Evolutionary conservation across 2,888 invertebrate genomes (phyloP).

Genomic region (Phyllotreta striolata): DNA sequence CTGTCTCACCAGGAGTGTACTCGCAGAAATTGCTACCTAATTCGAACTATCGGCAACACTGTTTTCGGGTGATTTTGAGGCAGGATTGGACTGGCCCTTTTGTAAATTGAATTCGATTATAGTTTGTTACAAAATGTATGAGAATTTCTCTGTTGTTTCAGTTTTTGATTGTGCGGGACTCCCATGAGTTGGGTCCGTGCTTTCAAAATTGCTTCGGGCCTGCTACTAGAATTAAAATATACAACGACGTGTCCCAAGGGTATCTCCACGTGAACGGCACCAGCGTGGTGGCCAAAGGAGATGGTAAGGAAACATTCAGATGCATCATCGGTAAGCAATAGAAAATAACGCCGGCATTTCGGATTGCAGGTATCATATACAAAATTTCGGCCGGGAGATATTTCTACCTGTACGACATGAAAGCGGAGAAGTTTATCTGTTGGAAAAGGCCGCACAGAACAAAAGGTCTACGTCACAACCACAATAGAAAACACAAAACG

Average conservation of each 20-base stretch:
- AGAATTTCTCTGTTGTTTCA: slow-evolving; percentile 39
- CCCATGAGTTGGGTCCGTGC: slow-evolving; percentile 38
- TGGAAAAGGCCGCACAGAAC: slow-evolving; percentile 42
- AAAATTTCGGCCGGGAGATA: slow-evolving; percentile 41
- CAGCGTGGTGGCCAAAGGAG: slow-evolving; percentile 41
- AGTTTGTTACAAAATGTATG: background rate
- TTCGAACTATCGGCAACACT: too few species aligned
- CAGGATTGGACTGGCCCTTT: too few species aligned
- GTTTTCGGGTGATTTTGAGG: too few species aligned
- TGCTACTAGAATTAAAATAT: slow-evolving; percentile 45
- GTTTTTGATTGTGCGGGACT: slow-evolving; percentile 41
- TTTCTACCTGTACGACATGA: slow-evolving; percentile 52
- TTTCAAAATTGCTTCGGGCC: slow-evolving; percentile 42
- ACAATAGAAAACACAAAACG: slow-evolving; percentile 5
- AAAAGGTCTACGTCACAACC: slow-evolving; percentile 31
- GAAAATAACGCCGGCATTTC: background rate
- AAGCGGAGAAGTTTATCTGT: slow-evolving; percentile 52
- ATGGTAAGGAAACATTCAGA: slow-evolving; percentile 29
- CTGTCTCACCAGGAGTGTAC: too few species aligned
- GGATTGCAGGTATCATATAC: slow-evolving; percentile 39
- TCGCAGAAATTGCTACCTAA: too few species aligned
- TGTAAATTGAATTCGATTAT: background rate
- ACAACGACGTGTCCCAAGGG: slow-evolving; percentile 46
- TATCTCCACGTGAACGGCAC: slow-evolving; percentile 49
- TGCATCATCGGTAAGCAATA: background rate